phyloP scores from a whole-genome alignment of 2,888 invertebrate genomes.

The Amblyjoppa fuscipennis region DNA sequence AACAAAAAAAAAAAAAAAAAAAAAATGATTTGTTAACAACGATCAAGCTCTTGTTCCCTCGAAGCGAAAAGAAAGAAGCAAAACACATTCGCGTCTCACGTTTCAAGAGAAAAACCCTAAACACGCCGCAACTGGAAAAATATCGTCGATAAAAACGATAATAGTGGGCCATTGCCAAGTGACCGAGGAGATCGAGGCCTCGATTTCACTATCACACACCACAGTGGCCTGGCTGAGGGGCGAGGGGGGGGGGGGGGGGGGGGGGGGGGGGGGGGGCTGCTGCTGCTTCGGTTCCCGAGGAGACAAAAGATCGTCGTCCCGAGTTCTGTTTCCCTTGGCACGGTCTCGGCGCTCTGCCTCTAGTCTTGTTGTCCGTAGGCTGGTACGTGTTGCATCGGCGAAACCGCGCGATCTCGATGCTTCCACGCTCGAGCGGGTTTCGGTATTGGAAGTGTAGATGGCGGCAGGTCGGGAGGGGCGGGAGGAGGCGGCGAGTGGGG shows the following conservation, averaged over 20 bases:
- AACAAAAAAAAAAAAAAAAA: too few species aligned
- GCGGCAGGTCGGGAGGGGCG: slow-evolving; percentile 62
- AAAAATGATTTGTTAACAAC: too few species aligned
- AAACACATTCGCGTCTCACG: not conserved
- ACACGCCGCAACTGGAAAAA: not conserved
- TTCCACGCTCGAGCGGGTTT: slow-evolving; percentile 68
- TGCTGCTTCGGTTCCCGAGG: not conserved
- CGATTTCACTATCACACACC: slow-evolving; percentile 45
- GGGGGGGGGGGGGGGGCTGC: not conserved
- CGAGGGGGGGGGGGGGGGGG: not conserved
- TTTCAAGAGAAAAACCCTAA: not conserved
- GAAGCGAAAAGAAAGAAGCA: too few species aligned
- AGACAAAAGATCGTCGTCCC: slow-evolving; percentile 38
- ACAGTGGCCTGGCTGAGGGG: too few species aligned
- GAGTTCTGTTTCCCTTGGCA: slow-evolving; percentile 12
- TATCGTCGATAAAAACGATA: not conserved
- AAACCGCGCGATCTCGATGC: slow-evolving; percentile 54
- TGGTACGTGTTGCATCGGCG: slow-evolving; percentile 39
- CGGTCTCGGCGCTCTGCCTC: not conserved
- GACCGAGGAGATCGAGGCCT: slow-evolving; percentile 31
- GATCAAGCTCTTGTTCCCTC: too few species aligned
- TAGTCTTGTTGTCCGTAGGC: slow-evolving; percentile 5
- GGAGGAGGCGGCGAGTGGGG: slow-evolving; percentile 53
- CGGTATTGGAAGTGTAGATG: slow-evolving; percentile 66
- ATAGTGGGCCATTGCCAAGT: slow-evolving; percentile 62